These are phyloP conservation scores for Meandrusa payeni DNA, from an alignment of 2,888 invertebrate species.

Conservation along the genomic window DNA sequence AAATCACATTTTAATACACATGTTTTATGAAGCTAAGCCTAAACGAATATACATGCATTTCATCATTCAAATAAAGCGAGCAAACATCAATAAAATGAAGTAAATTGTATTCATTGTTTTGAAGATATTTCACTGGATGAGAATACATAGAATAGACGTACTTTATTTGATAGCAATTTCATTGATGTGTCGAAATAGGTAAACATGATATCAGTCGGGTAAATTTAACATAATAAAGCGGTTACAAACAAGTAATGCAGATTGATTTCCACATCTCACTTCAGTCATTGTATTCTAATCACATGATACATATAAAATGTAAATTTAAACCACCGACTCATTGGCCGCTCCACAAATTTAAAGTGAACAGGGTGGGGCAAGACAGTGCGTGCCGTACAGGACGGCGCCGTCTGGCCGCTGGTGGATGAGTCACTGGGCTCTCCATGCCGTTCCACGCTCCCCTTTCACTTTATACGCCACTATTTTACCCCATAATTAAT, in stretches of 20 bases:
- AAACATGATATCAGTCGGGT: conserved; percentile 7
- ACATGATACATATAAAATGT: conserved; percentile 46
- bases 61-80: too few species aligned
- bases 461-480: conserved; percentile 53
- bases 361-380: conserved; percentile 43
- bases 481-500: conserved; percentile 66
- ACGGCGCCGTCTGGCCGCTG: conserved; percentile 71
- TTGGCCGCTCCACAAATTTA: conserved; percentile 29
- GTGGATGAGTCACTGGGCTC: conserved; percentile 69
- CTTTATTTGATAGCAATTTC: too few species aligned
- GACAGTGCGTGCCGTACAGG: conserved; percentile 49
- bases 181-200: not conserved
- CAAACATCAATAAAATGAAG: too few species aligned
- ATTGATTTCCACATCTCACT: conserved; percentile 4
- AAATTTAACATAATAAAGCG: conserved; percentile 2
- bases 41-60: too few species aligned
- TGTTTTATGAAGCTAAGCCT: too few species aligned
- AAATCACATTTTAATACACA: too few species aligned
- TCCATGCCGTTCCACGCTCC: conserved; percentile 50
- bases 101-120: too few species aligned
- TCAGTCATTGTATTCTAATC: conserved; percentile 43
- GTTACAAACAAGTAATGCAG: conserved; percentile 15
- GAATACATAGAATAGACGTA: too few species aligned
- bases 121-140: too few species aligned
- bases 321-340: conserved; percentile 38